A percentile compares a stretch with the other conserved stretches of the same genome.
phyloP scores from a whole-genome alignment of 1,140 invertebrate species.

The Apis dorsata region DNA sequence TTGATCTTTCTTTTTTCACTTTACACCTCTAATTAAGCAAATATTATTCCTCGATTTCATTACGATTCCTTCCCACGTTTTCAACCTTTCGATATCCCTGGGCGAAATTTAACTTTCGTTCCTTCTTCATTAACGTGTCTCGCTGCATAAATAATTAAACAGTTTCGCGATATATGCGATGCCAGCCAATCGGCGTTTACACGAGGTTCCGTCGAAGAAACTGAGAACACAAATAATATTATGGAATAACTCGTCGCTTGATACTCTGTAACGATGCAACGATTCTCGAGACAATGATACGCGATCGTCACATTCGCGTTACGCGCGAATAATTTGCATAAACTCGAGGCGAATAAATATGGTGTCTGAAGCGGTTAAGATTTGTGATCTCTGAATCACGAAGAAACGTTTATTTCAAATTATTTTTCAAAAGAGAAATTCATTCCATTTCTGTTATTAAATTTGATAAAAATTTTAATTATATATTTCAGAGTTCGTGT shows the following conservation, averaged over 20 bases:
- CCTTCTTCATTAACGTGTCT: neutral
- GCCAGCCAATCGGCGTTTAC: neutral
- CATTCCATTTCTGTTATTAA: no score
- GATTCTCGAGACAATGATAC: constrained; percentile 13
- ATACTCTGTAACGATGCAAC: neutral
- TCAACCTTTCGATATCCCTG: neutral
- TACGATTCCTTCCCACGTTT: neutral
- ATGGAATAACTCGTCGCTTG: neutral
- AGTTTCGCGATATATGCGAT: neutral
- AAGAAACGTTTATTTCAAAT: neutral
- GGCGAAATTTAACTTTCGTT: neutral
- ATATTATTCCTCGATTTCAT: constrained; percentile 22
- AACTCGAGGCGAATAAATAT: neutral
- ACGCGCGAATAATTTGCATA: neutral
- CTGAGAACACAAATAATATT: neutral
- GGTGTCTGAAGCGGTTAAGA: neutral
- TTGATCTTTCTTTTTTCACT: neutral
- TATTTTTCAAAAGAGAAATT: no score
- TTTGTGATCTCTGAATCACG: neutral
- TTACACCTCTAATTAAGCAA: constrained; percentile 1
- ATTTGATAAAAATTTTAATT: no score
- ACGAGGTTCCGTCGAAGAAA: neutral
- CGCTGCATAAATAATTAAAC: neutral
- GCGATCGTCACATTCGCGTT: neutral
- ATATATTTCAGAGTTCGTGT: no score